A percentile compares a stretch with the other conserved stretches of the same genome.
Evolutionary conservation across 2,888 invertebrate species (phyloP).

Genomic region (Nemurella pictetii): DNA sequence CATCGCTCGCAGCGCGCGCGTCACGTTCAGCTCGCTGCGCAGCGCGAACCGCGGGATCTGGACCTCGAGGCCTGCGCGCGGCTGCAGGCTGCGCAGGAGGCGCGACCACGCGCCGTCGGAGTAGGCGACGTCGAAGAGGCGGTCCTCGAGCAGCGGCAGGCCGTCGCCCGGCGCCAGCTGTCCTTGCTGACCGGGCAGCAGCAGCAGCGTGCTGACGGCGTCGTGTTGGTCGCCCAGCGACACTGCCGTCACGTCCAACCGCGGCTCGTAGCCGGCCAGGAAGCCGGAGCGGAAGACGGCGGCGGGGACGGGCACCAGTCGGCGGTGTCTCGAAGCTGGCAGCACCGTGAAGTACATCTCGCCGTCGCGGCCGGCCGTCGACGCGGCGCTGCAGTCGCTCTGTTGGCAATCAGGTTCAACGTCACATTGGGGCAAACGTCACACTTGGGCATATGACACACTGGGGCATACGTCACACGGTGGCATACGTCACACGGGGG

Average conservation of each 20-base stretch:
- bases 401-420: no score
- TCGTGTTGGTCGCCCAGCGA: conserved; percentile 73
- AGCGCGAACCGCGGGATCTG: conserved; percentile 81
- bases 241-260: conserved; percentile 80
- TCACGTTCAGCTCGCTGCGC: conserved; percentile 79
- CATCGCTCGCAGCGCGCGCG: conserved; percentile 76
- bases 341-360: conserved; percentile 86
- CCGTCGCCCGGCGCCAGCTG: conserved; percentile 78
- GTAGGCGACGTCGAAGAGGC: conserved; percentile 67
- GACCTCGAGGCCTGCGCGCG: conserved; percentile 75
- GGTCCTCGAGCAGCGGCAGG: conserved; percentile 71
- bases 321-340: conserved; percentile 75
- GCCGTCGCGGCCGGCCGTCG: conserved; percentile 77
- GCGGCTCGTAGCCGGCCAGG: conserved; percentile 82
- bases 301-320: conserved; percentile 82
- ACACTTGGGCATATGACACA: no score
- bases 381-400: conserved; percentile 77
- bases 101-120: conserved; percentile 70
- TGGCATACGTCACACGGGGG: no score
- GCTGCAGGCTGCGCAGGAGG: conserved; percentile 71
- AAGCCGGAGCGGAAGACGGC: conserved; percentile 76
- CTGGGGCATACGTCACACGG: no score
- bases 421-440: no score
- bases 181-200: conserved; percentile 86
- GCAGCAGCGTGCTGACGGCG: conserved; percentile 74